Base-by-base conservation (phyloP, 2,888 invertebrate species). In the Calephelis perditalis region DNA sequence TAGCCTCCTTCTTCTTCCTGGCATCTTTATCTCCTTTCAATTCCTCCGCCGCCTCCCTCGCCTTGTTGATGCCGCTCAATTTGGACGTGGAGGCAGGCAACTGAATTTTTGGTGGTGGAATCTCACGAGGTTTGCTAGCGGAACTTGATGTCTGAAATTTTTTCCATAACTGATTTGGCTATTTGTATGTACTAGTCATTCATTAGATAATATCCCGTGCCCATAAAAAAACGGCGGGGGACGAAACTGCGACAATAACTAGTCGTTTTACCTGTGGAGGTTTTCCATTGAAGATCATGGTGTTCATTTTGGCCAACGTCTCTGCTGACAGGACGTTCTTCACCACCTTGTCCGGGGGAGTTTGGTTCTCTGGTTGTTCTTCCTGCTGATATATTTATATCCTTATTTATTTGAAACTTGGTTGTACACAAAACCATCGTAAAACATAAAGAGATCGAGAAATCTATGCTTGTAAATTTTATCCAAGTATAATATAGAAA, bases 1-100 rank as follows among this genome's bases (percentile, higher is more conserved):
- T 69, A 4, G 92, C 93, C 36, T 94, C 93, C 59, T 92, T 92
- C 77, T 94, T 94, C 68, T 80, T 84, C 59, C 86, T 75, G 0
- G 91, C 92, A 60, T 92, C 92, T 63, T 47, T 79, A 76, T 67
- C 84, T 52, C 68, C 76, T 71, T 45, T 76, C 67, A 85, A 86
- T n/a, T 72, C 89, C 0, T 79, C 83, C 0, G 72, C 76, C 5
- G 74, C 75, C 56, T 91, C 91, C 0, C 81, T 80, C 1, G 82
- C 74, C 6, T 71, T 74, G 57, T 61, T 73, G 40, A 81, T 63
- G 5, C 75, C 71, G 47, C 73, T 77, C 0, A 81, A 52, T 45
- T 87, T 88, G 10, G 84, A 84, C 0, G 83, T 78, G 43, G 80
- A 84, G 0, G 74, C 71, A 0, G 76, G 72, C 37, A 72, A 73